Evolutionary conservation across 2,113 vertebrate genomes (phyloP).

Genomic region (Lycaon pictus): DNA sequence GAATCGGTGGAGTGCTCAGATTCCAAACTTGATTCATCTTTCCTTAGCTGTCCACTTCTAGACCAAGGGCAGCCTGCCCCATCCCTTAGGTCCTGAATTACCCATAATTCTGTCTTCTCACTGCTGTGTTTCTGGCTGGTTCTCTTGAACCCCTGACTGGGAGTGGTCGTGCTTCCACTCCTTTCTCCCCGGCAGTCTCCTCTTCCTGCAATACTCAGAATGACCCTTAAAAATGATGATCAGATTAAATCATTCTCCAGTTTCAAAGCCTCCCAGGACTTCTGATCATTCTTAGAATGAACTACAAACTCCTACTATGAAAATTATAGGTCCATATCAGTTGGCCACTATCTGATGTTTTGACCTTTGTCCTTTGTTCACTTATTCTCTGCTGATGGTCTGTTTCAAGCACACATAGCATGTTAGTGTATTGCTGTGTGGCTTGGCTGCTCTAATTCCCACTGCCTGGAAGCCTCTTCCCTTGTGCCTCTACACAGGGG

Average conservation of each 20-base stretch:
- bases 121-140: not conserved
- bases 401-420: fast-evolving
- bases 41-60: not conserved
- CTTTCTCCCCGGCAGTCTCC: not conserved
- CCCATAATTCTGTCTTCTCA: not conserved
- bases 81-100: not conserved
- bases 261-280: not conserved
- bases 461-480: not conserved
- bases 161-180: no score
- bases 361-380: not conserved
- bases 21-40: not conserved
- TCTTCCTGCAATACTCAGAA: not conserved
- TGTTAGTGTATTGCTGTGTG: fast-evolving
- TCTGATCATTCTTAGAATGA: not conserved
- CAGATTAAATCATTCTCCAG: not conserved
- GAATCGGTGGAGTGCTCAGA: not conserved
- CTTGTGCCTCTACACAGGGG: no score
- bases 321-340: fast-evolving
- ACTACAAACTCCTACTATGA: not conserved
- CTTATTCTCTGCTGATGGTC: not conserved
- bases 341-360: not conserved
- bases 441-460: not conserved
- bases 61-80: no score
- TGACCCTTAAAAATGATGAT: not conserved
- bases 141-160: not conserved